Percentiles rank a stretch among this genome's conserved stretches.
Evolutionary conservation across 2,113 vertebrate genomes (phyloP).

Genomic region (Pedionomus torquatus): DNA sequence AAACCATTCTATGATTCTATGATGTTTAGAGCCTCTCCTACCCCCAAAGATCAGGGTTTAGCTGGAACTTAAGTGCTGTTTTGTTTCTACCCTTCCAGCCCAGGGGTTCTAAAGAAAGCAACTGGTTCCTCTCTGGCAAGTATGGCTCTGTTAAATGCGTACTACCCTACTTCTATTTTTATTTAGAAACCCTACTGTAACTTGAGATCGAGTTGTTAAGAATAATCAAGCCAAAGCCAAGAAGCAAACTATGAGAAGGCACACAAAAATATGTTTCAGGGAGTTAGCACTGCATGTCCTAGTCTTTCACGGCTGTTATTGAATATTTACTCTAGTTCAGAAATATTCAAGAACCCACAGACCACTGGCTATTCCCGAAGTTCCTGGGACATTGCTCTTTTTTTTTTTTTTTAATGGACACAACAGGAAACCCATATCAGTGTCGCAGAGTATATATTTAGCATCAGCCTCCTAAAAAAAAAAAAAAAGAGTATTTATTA

Average conservation of each 20-base stretch:
- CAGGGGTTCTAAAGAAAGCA: too few species aligned
- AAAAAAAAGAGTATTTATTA: neutral
- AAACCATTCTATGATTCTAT: too few species aligned
- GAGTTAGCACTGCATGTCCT: neutral
- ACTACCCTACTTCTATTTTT: constrained; percentile 1
- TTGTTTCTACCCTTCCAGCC: too few species aligned
- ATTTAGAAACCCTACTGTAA: neutral
- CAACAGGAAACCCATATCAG: constrained; percentile 24
- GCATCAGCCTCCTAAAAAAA: neutral
- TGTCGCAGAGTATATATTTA: constrained; percentile 6
- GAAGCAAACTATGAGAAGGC: neutral
- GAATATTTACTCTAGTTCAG: neutral
- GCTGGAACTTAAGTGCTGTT: too few species aligned
- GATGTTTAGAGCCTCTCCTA: neutral
- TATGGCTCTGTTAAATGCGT: neutral
- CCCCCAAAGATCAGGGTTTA: neutral
- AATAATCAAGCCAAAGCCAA: constrained; percentile 12
- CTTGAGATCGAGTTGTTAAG: neutral
- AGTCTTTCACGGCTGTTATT: neutral
- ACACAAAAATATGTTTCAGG: neutral
- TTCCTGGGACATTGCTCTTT: neutral
- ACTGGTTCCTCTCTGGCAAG: too few species aligned
- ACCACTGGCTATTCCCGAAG: neutral
- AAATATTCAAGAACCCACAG: constrained; percentile 20
- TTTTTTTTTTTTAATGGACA: neutral